Percentiles rank a stretch among this genome's conserved stretches.
These are phyloP conservation scores for Phengaris alcon DNA, from an alignment of 2,888 invertebrate genomes.

Conservation along the genomic window DNA sequence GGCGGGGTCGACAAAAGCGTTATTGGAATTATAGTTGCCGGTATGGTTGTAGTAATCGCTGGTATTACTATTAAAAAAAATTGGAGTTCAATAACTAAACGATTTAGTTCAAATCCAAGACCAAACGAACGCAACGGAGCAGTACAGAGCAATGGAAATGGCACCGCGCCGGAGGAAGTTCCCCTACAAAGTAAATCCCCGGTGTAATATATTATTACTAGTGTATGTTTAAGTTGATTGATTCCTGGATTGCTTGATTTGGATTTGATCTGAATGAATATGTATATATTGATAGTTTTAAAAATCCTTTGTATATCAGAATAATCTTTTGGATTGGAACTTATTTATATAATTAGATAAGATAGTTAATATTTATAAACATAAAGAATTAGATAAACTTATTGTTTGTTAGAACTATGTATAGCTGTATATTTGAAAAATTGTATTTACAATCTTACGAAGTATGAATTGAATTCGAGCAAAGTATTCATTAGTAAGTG, in stretches of 20 bases:
- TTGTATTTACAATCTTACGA: neutral
- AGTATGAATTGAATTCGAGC: neutral
- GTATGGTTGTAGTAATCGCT: slow-evolving; percentile 73
- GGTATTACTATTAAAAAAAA: slow-evolving; percentile 78
- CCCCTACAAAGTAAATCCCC: slow-evolving; percentile 70
- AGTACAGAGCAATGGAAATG: slow-evolving; percentile 48
- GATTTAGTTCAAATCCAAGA: slow-evolving; percentile 62
- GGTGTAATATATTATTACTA: slow-evolving; percentile 46
- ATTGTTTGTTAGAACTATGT: neutral
- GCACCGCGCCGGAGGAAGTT: slow-evolving; percentile 65
- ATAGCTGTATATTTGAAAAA: neutral
- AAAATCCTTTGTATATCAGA: neutral
- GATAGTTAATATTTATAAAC: slow-evolving; percentile 11
- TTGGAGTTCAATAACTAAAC: slow-evolving; percentile 73
- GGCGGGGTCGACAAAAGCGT: slow-evolving; percentile 77
- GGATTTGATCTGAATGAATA: slow-evolving; percentile 64
- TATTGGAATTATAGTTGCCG: slow-evolving; percentile 75
- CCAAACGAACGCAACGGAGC: slow-evolving; percentile 54
- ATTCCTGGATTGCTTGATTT: slow-evolving; percentile 34
- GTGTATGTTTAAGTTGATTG: slow-evolving; percentile 18
- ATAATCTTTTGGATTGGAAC: neutral
- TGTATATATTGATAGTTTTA: slow-evolving; percentile 27
- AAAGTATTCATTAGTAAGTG: neutral
- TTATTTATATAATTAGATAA: slow-evolving; percentile 16
- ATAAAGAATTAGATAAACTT: neutral